A percentile compares a stretch with the other conserved stretches of the same genome.
phyloP scores from a whole-genome alignment of 1,140 invertebrate genomes.

The Callitettix versicolor region DNA sequence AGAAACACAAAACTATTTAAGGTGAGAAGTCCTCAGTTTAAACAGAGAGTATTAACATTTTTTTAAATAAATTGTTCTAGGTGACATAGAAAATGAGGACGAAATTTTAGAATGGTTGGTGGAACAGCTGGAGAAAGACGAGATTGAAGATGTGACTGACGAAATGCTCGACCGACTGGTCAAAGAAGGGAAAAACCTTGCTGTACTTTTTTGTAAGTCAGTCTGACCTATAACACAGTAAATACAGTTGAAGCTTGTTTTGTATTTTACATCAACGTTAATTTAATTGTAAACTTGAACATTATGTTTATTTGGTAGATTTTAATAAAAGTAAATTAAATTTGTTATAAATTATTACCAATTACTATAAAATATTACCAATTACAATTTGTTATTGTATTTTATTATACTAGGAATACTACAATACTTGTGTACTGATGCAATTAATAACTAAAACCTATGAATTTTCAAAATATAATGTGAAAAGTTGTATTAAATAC shows the following conservation, averaged over 20 bases:
- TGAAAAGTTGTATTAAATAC: too few relatives aligned
- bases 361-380: too few relatives aligned
- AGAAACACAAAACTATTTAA: too few relatives aligned
- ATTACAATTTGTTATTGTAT: too few relatives aligned
- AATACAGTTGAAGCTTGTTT: background rate
- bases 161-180: constrained; percentile 86
- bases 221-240: background rate
- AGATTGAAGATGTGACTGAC: constrained; percentile 91
- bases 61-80: constrained; percentile 38
- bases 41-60: too few relatives aligned
- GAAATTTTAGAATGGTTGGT: constrained; percentile 82
- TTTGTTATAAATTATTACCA: too few relatives aligned
- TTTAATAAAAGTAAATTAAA: too few relatives aligned
- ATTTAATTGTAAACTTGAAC: constrained; percentile 2
- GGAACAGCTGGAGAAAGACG: constrained; percentile 76
- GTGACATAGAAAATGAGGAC: constrained; percentile 82
- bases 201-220: constrained; percentile 83
- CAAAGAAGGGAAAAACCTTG: constrained; percentile 77
- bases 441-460: too few relatives aligned
- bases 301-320: background rate
- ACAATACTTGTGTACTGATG: too few relatives aligned
- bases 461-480: too few relatives aligned
- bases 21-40: too few relatives aligned
- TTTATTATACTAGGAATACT: too few relatives aligned
- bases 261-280: background rate